These are phyloP conservation scores for Brachyalestes nurse DNA, from an alignment of 2,797 vertebrate genomes.

Conservation along the genomic window DNA sequence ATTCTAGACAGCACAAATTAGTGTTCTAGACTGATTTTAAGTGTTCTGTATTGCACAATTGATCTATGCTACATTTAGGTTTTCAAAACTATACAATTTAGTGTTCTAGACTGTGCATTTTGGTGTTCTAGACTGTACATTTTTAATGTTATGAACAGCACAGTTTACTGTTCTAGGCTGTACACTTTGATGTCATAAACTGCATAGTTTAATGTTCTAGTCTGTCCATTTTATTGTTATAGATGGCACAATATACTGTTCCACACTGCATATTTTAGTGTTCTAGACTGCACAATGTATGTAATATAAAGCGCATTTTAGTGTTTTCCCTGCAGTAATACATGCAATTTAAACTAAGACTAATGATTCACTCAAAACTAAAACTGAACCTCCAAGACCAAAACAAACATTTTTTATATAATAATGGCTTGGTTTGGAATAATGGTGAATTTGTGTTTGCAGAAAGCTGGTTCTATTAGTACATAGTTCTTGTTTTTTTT, in stretches of 20 bases:
- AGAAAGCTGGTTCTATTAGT: neutral
- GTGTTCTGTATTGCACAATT: neutral
- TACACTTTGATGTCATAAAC: neutral
- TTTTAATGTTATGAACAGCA: too few relatives aligned
- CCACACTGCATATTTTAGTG: neutral
- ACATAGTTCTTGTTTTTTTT: neutral
- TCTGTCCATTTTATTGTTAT: neutral
- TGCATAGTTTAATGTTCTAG: neutral
- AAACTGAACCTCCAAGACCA: too few relatives aligned
- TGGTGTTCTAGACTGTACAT: neutral
- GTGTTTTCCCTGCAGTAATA: neutral
- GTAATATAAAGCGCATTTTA: neutral
- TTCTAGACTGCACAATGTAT: neutral
- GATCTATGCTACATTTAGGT: too few relatives aligned
- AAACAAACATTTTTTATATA: too few relatives aligned
- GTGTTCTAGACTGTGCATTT: neutral
- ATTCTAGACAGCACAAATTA: neutral
- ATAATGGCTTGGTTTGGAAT: too few relatives aligned
- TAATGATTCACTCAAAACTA: too few relatives aligned
- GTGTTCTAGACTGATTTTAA: neutral
- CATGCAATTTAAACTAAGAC: too few relatives aligned
- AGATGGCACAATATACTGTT: neutral
- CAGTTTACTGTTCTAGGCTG: neutral
- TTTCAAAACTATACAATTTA: neutral
- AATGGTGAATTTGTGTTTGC: too few relatives aligned